A percentile compares a stretch with the other conserved stretches of the same genome.
phyloP scores from a whole-genome alignment of 2,797 vertebrate species.

The Catharus ustulatus region DNA sequence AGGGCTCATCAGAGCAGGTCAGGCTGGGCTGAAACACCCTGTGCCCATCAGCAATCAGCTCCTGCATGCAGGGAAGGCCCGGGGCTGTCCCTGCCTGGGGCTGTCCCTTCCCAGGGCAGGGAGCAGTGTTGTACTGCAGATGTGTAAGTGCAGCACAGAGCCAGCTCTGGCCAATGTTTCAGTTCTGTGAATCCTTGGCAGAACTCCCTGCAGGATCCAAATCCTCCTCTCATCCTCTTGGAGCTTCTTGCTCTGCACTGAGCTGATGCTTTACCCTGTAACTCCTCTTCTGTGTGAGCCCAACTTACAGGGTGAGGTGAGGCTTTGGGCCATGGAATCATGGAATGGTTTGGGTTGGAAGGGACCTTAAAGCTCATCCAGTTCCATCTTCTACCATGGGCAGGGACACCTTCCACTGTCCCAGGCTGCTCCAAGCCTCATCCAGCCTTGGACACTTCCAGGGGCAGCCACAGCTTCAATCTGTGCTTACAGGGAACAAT shows the following conservation, averaged over 20 bases:
- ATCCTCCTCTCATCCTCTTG: background rate
- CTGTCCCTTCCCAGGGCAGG: background rate
- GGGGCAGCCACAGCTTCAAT: background rate
- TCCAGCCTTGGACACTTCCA: background rate
- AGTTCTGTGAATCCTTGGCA: background rate
- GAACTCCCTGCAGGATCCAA: background rate
- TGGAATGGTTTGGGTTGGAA: background rate
- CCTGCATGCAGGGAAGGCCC: fast-evolving
- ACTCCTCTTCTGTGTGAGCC: background rate
- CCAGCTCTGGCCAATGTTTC: fast-evolving
- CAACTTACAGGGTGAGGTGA: background rate
- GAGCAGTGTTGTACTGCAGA: background rate
- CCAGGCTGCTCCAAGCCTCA: fast-evolving
- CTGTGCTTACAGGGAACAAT: background rate
- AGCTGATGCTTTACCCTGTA: background rate
- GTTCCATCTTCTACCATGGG: background rate
- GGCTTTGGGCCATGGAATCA: background rate
- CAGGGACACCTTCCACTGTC: background rate
- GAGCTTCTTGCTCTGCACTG: fast-evolving
- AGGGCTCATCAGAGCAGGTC: background rate
- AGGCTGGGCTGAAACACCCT: background rate
- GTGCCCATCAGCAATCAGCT: fast-evolving
- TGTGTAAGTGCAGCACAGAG: background rate
- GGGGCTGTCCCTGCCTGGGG: background rate
- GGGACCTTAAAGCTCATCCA: background rate